Conservation (phyloP, 2,888 invertebrate genomes). For the Saturnia japonica region DNA sequence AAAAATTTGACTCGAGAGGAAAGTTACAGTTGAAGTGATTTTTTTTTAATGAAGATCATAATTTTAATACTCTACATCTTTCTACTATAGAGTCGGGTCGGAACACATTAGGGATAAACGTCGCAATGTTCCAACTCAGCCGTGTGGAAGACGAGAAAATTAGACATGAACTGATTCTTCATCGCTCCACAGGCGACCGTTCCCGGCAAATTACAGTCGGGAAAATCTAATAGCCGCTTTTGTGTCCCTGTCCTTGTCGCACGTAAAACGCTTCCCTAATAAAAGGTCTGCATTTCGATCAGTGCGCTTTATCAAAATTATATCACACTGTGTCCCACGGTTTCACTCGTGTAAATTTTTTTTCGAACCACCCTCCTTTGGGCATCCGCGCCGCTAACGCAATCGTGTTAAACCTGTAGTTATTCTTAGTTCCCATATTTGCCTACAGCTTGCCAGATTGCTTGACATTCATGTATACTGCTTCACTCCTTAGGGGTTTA, state of each 20-base stretch:
- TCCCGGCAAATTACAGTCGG: not conserved
- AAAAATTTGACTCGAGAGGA: no score
- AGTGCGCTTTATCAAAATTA: not conserved
- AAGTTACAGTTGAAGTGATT: no score
- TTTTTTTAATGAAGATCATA: no score
- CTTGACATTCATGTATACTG: no score
- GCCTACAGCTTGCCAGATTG: no score
- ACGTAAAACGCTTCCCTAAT: not conserved
- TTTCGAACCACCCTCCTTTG: not conserved
- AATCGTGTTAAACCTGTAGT: no score
- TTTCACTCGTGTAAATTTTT: not conserved
- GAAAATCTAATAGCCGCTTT: not conserved
- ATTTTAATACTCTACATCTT: not conserved
- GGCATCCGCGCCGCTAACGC: no score
- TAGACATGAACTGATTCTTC: conserved; percentile 9
- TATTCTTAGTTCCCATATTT: no score
- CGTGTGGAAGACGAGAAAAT: conserved; percentile 5
- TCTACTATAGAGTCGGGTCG: not conserved
- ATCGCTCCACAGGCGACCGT: not conserved
- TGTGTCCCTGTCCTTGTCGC: not conserved
- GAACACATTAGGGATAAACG: conserved; percentile 1
- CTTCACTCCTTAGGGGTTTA: no score
- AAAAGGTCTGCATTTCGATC: not conserved
- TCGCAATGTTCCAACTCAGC: conserved; percentile 5
- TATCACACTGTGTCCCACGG: not conserved